phyloP scores from a whole-genome alignment of 2,113 vertebrate species.

The Poecile atricapillus region DNA sequence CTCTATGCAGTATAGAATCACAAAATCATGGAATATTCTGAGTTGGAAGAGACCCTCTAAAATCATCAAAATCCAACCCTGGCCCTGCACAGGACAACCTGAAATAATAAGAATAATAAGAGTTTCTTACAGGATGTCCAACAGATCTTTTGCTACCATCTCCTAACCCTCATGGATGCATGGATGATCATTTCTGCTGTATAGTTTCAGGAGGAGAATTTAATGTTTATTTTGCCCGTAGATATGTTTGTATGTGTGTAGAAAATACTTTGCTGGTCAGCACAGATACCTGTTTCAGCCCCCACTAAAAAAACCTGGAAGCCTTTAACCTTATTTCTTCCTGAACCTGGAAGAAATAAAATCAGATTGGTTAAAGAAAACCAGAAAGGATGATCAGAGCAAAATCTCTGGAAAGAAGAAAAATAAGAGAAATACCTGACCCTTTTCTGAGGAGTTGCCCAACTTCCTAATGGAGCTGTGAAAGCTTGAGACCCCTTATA shows the following conservation, averaged over 20 bases:
- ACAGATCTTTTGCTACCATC: neutral
- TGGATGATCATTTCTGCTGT: neutral
- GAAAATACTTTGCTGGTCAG: neutral
- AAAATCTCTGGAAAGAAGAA: neutral
- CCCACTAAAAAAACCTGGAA: neutral
- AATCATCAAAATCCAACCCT: neutral
- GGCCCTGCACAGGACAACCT: neutral
- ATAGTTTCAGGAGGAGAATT: neutral
- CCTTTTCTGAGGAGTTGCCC: neutral
- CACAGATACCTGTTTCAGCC: neutral
- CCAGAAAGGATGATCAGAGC: neutral
- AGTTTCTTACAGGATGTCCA: neutral
- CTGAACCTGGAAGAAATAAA: neutral
- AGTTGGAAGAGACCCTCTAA: neutral
- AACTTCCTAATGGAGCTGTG: neutral
- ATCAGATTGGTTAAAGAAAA: neutral
- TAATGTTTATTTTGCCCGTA: neutral
- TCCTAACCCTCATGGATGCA: neutral
- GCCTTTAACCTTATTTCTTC: neutral
- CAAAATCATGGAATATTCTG: neutral
- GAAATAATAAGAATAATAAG: neutral
- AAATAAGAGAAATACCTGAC: neutral
- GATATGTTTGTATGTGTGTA: fast-evolving
- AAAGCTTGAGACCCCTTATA: neutral
- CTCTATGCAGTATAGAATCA: neutral